Evolutionary conservation across 2,888 invertebrate genomes (phyloP), one percentile per base, ranked within the genome.

Genomic region (Agonopterix arenella): DNA sequence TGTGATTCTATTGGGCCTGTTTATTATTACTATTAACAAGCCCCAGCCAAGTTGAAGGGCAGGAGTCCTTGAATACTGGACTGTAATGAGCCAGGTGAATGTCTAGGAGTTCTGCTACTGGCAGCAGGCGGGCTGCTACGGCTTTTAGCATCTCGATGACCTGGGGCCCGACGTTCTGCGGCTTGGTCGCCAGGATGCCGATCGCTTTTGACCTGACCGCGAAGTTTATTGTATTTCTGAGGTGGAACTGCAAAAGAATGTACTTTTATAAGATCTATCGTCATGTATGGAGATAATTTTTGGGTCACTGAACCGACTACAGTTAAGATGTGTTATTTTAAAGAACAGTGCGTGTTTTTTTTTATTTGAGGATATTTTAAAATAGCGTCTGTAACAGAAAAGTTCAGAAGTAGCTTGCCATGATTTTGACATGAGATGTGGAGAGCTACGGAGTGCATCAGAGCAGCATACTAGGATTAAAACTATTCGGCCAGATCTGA

Each of bases 11-110:
- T n/a, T 40, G 40, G 10, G n/a, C 28, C 28, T 1, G 28, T 28
- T 28, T 28, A 76, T 84, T 84, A 75, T 80, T 84, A 75, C 80
- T 83, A 62, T 84, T 84, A 36, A 85, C 84, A 13, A 86, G 85
- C 0, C 80, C 82, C 0, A 85, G 66, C 86, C 86, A 85, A 0
- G 81, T 80, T 0, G 71, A 53, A 0, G 85, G 84, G 44, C 82
- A 80, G 45, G 75, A 72, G 56, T 85, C 84, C 50, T 80, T 83
- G 54, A 86, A 86, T 0, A 77, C 82, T 0, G 84, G 77, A 52
- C 86, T 86, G 55, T 72, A 76, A 61, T 86, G 80, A 0, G 81
- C 75, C 46, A 86, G 61, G 56, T 86, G 86, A 7, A 84, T 57
- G 52, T 86, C 86, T 50, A 86, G 57, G 3, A 86, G 66, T 11